Evolutionary conservation across 2,888 invertebrate species (phyloP), one percentile per base, ranked within the genome.

Genomic region (Apamea sordens): DNA sequence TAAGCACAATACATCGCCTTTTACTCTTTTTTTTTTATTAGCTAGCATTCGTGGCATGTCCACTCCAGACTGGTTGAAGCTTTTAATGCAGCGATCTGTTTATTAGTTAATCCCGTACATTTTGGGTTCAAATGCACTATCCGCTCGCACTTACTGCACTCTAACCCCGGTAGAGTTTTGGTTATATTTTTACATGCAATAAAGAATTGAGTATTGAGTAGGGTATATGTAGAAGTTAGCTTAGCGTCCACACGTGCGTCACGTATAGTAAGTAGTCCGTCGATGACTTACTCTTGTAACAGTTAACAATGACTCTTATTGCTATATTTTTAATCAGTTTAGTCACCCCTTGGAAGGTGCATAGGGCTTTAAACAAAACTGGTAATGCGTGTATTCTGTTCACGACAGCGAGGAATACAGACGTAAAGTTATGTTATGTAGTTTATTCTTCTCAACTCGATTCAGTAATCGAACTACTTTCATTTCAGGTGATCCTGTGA

Each of bases 61-160:
- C 36, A 36, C 36, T 65, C 65, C 21, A 64, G 32, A 21, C 64
- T 21, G 10, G 32, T 21, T 32, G 64, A 18, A 64, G 63, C 63
- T 32, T 32, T 32, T 63, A 63, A 32, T 63, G 32, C 63, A 32
- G 63, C 15, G 0, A 63, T 63, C 63, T 63, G 63, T 32, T 63
- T 63, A 10, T 63, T 63, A 21, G 67, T 67, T 44, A 67, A 44
- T 44, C 67, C 67, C n/a, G 67, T n/a, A 15, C 67, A 67, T 44
- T 67, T 67, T 44, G 24, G 67, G 41, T 67, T 67, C 67, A 67
- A 3, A 44, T 44, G 67, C 44, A 44, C 44, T 32, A 67, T n/a
- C n/a, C 67, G 41, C n/a, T 67, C 67, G 8, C 67, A 67, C n/a
- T 44, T 67, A 67, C 67, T 44, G 67, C 44, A 67, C 44, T 44